Base-by-base conservation (phyloP, 2,113 vertebrate genomes). In the Platichthys stellatus region DNA sequence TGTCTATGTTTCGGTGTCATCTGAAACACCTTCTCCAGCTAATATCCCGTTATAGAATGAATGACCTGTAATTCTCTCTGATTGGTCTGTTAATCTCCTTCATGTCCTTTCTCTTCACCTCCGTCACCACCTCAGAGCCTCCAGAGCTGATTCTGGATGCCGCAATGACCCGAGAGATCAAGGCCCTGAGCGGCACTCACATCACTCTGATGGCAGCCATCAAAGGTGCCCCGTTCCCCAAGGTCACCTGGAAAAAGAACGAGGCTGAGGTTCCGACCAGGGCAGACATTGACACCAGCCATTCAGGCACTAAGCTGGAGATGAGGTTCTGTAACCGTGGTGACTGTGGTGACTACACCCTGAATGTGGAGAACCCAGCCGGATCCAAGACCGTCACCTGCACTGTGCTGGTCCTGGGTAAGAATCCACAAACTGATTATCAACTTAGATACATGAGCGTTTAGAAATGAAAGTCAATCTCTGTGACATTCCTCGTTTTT, bases 91-190 rank as follows among this genome's bases (percentile, higher is more conserved):
- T n/a, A 4, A 31, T 38, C 26, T 66, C 4, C 40, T 1, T 38
- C 1, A 5, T 53, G n/a, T 14, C 3, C 14, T 13, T 11, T 54
- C 63, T 20, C n/a, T 20, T 17, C 35, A 28, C 62, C 60, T 31
- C 71, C 21, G 12, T 74, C 14, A 2, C 18, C 8, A 59, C 11
- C 80, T 47, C 87, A 99, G 97, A 98, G 90, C 94, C 97, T 63
- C 98, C 98, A 89, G 98, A 99, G 28, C 84, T 99, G 86, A 95
- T 97, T 72, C 91, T 99, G 83, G 98, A 99, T 89, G 95, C 96
- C 47, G 96, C 95, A 66, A 99, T 99, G 98, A 95, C 96, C 83
- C 94, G 98, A 74, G 97, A 97, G 90, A 92, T 98, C 57, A 96
- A 96, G 59, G 95, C 98, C 84, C 95, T 93, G 93, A 96, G 94